phyloP scores from a whole-genome alignment of 2,113 vertebrate species.

The Stictonetta naevosa region DNA sequence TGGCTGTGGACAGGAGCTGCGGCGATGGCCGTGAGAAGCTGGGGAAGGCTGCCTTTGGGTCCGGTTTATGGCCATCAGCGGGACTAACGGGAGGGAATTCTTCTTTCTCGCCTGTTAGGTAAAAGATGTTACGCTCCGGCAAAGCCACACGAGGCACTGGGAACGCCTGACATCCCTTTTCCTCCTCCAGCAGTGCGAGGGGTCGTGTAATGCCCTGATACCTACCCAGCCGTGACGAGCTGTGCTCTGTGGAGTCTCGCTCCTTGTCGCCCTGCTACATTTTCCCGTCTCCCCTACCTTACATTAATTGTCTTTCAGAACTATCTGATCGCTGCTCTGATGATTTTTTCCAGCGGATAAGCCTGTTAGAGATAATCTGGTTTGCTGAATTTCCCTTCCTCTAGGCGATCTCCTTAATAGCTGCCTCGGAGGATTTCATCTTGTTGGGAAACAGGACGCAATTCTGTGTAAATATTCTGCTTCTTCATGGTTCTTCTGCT shows the following conservation, averaged over 20 bases:
- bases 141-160: background rate
- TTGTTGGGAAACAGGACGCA: constrained; percentile 31
- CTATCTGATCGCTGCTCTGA: constrained; percentile 1
- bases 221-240: background rate
- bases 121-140: background rate
- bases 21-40: background rate
- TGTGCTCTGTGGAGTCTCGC: background rate
- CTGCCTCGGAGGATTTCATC: background rate
- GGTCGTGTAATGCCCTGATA: background rate
- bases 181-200: background rate
- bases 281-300: constrained; percentile 2
- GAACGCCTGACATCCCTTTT: background rate
- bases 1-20: background rate
- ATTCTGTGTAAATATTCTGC: background rate
- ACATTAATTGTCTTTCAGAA: constrained; percentile 52
- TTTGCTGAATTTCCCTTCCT: constrained; percentile 68
- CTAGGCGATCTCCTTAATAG: constrained; percentile 43
- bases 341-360: constrained; percentile 52
- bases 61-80: background rate
- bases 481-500: background rate
- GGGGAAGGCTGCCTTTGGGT: background rate
- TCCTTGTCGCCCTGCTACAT: constrained; percentile 34
- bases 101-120: background rate
- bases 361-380: constrained; percentile 70
- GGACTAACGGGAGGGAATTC: background rate